Evolutionary conservation across 2,113 vertebrate species (phyloP).

Genomic region (Ochotona curzoniae): DNA sequence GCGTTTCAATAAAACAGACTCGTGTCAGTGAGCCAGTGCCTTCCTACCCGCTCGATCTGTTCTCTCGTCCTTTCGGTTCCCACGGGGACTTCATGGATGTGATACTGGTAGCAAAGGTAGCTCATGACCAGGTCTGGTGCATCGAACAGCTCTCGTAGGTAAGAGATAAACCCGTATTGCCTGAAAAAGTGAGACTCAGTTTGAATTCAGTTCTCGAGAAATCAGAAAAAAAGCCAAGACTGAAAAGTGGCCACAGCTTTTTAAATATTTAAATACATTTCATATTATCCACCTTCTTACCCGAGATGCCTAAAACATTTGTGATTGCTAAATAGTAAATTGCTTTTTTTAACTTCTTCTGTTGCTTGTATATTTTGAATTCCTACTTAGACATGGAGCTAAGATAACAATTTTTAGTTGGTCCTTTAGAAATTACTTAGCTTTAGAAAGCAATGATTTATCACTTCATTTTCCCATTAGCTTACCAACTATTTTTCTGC

Average conservation of each 20-base stretch:
- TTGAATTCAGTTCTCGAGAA: not conserved
- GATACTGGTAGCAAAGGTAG: constrained; percentile 94
- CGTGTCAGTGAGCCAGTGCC: not conserved
- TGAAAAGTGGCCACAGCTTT: constrained; percentile 4
- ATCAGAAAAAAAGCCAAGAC: constrained; percentile 8
- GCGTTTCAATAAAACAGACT: constrained; percentile 38
- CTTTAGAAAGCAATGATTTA: constrained; percentile 16
- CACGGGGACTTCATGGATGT: constrained; percentile 94
- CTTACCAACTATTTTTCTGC: not conserved
- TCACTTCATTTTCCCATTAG: constrained; percentile 26
- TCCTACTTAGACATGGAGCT: constrained; percentile 20
- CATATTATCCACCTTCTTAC: not conserved
- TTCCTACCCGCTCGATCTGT: constrained; percentile 92
- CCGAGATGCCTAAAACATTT: no score
- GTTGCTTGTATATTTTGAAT: constrained; percentile 36
- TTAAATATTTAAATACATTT: constrained; percentile 27
- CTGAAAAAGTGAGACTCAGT: constrained; percentile 81
- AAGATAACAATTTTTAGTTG: constrained; percentile 28
- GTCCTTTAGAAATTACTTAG: constrained; percentile 35
- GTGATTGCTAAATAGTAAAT: constrained; percentile 4
- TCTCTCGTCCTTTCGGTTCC: constrained; percentile 94
- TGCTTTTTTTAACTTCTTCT: not conserved
- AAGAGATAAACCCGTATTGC: constrained; percentile 94
- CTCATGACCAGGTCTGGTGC: constrained; percentile 96
- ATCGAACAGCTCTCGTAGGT: constrained; percentile 96